Evolutionary conservation across 2,797 vertebrate genomes (phyloP).

Genomic region (Odontamblyopus rebecca): DNA sequence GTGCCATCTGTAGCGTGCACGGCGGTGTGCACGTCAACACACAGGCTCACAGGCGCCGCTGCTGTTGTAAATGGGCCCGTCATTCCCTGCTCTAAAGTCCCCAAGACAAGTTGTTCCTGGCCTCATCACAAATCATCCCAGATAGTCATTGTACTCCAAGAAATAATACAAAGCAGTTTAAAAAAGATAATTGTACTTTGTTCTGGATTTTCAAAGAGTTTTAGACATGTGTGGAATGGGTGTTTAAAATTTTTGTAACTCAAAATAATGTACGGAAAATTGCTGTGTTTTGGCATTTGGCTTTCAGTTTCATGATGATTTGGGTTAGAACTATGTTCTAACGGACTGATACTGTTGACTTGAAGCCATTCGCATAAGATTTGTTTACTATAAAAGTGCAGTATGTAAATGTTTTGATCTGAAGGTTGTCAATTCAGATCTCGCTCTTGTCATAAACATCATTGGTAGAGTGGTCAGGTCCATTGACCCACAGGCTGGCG

Average conservation of each 20-base stretch:
- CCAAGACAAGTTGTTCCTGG: constrained; percentile 38
- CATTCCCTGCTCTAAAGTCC: constrained; percentile 39
- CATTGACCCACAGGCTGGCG: no score
- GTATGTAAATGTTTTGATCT: no score
- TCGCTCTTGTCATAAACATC: no score
- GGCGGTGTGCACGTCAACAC: not conserved
- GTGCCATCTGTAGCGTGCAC: constrained; percentile 53
- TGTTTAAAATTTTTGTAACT: not conserved
- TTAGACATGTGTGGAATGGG: not conserved
- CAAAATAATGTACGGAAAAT: not conserved
- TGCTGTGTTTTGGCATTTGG: no score
- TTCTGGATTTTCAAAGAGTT: not conserved
- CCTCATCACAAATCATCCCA: constrained; percentile 26
- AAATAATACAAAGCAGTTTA: constrained; percentile 35
- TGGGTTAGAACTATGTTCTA: no score
- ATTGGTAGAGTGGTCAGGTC: no score
- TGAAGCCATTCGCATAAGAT: no score
- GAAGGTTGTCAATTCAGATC: no score
- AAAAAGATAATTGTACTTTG: not conserved
- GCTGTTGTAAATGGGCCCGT: constrained; percentile 23
- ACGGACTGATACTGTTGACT: no score
- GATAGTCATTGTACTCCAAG: constrained; percentile 47
- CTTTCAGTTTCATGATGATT: no score
- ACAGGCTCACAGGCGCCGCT: not conserved
- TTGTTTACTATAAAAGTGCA: no score